Base-by-base conservation (phyloP, 2,797 vertebrate species). In the Alfaro cultratus region DNA sequence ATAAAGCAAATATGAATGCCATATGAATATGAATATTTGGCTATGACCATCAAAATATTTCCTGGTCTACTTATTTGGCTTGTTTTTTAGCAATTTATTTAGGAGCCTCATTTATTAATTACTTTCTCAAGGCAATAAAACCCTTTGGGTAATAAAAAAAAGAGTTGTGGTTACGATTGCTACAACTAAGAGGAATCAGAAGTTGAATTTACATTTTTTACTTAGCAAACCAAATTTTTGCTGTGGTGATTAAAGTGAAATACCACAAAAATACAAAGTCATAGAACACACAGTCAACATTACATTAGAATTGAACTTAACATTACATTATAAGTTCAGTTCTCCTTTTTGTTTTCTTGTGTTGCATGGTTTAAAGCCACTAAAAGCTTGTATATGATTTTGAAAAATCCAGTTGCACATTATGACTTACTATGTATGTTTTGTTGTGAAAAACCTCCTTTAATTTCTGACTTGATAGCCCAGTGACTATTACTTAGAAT, bases 401-500 rank as follows among this genome's bases (percentile, higher is more conserved):
- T n/a, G 53, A 31, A 16, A 60, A 60, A 16, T 31, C 29, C 57
- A 62, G 15, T 12, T 34, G 15, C 13, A 62, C 13, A 16, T 34
- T 15, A 31, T 15, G 5, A 62, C 26, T 29, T 31, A 36, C 18
- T 0, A 1, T 16, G 29, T 16, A 16, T 16, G 1, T 18, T 64
- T 64, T 21, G 21, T 64, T 4, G 8, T 10, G 16, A 64, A 36
- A 64, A 36, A 36, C 34, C 4, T 8, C 12, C 57, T 34, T 62
- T 31, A 1, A 34, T 13, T 2, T 45, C 70, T 49, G 11, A 46
- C n/a, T 64, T 18, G 29, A 73, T 3, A 16, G 26, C 46, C 16
- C 49, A 49, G 13, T 11, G 49, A 51, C 64, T 5, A 10, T 41
- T 62, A 70, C 53, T 80, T 85, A 79, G 43, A 75, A 15, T 76